Base-by-base conservation (phyloP, 2,113 vertebrate genomes). In the Larimichthys polyactis region DNA sequence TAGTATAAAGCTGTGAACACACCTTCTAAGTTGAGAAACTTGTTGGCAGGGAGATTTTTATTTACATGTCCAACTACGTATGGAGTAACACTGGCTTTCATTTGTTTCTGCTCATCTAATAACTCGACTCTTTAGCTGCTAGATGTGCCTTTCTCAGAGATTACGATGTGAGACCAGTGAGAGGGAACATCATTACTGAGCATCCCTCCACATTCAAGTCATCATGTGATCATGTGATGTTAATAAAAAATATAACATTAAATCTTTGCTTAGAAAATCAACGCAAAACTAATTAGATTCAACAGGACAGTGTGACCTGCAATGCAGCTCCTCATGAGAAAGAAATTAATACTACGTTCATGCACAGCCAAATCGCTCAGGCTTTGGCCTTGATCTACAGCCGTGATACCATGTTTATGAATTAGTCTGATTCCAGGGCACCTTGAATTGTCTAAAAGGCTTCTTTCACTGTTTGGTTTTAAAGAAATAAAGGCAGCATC, bases 401-500 rank as follows among this genome's bases (percentile, higher is more conserved):
- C 36, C 3, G 36, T 43, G 12, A 19, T 20, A 32, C 6, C 5
- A 3, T n/a, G 14, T 66, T 22, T 22, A 44, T 60, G 54, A 9
- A 65, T 83, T 49, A 12, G 5, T 3, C 2, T 36, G 12, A 27
- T 22, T 82, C 44, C 58, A 66, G n/a, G 15, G 36, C 4, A 16
- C 48, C 2, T 63, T 54, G 40, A 57, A 68, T 58, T 44, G 70
- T 74, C 43, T 71, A 66, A 72, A 76, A 52, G n/a, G 63, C 48
- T 46, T 48, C 4, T 27, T 73, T 75, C 29, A 9, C 52, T 65
- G 64, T 60, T 85, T 29, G 40, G 52, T 79, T 80, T 29, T 69
- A 24, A 80, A 69, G 65, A 68, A 36, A 73, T 0, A 73, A 22
- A 44, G 67, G 78, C 63, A 16, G 66, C 51, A 67, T 71, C 59